Conservation (phyloP, 92 coral and sea anemone species). For the Epizoanthus stellaris region DNA sequence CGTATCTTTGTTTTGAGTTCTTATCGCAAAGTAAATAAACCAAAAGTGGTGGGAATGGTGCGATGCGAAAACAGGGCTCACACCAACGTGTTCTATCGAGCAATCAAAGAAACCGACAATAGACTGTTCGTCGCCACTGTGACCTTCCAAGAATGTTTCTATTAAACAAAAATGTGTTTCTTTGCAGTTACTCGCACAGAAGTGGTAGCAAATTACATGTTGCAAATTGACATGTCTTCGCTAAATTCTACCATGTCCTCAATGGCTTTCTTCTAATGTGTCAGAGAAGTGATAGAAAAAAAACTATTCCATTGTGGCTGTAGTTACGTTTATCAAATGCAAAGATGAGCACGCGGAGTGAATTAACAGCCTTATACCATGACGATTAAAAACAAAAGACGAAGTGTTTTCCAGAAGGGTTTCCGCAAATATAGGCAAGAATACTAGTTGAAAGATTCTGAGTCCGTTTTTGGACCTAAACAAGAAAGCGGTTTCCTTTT, state of each 20-base stretch:
- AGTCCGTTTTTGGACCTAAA: constrained; percentile 40
- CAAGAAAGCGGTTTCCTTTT: constrained; percentile 29
- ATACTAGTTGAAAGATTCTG: constrained; percentile 6
- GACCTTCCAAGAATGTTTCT: constrained; percentile 99
- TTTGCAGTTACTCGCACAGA: constrained; percentile 54
- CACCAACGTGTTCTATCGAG: constrained; percentile 60
- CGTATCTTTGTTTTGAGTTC: constrained; percentile 68
- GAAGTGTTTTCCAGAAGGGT: constrained; percentile 33
- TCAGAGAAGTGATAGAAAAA: constrained; percentile 5
- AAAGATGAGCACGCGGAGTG: constrained; percentile 24
- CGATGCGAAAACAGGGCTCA: constrained; percentile 39
- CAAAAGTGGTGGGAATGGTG: constrained; percentile 46
- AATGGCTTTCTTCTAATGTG: not conserved
- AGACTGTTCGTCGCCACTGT: constrained; percentile 97
- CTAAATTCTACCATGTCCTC: constrained; percentile 34
- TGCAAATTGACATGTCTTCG: constrained; percentile 17
- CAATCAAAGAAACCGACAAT: constrained; percentile 96
- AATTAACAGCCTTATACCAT: constrained; percentile 38
- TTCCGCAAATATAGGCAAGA: constrained; percentile 32
- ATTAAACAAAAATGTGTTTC: constrained; percentile 81
- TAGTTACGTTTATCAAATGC: not conserved
- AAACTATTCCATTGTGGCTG: not conserved
- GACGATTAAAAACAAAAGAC: constrained; percentile 44
- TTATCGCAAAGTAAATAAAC: constrained; percentile 77
- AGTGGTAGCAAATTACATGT: constrained; percentile 56